Evolutionary conservation across 2,797 vertebrate genomes (phyloP).

Genomic region (Ispidina lecontei): DNA sequence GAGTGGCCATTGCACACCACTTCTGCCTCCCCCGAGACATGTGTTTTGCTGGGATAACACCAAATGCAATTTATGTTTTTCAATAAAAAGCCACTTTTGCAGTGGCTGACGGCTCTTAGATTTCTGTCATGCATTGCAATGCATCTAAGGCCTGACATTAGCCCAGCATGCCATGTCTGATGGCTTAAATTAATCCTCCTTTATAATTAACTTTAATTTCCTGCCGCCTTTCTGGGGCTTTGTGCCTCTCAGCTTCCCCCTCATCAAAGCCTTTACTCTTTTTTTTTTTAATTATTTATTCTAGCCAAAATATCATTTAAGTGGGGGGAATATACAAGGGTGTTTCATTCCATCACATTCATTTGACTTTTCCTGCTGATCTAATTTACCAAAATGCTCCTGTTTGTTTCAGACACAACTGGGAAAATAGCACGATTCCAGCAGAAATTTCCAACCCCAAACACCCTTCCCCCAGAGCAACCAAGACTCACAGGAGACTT

Average conservation of each 20-base stretch:
- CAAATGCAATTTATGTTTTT: constrained; percentile 52
- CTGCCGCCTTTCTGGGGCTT: constrained; percentile 67
- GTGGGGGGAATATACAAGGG: background rate
- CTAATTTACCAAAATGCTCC: constrained; percentile 33
- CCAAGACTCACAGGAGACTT: background rate
- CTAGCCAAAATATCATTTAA: constrained; percentile 65
- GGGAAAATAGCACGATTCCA: constrained; percentile 31
- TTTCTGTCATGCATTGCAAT: constrained; percentile 56
- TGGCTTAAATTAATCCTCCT: constrained; percentile 77
- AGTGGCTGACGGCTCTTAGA: constrained; percentile 14
- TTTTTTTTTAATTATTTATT: constrained; percentile 54
- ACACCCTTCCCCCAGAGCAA: background rate
- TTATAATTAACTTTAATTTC: constrained; percentile 79
- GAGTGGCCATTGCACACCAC: background rate
- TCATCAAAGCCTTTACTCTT: constrained; percentile 50
- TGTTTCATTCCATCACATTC: constrained; percentile 46
- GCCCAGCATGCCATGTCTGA: constrained; percentile 73
- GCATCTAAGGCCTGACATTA: constrained; percentile 72
- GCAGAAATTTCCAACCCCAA: background rate
- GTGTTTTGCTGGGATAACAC: constrained; percentile 46
- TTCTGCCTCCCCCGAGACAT: background rate
- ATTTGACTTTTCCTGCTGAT: constrained; percentile 58
- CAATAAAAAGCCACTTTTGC: constrained; percentile 54
- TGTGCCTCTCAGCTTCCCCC: constrained; percentile 52
- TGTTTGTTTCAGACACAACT: constrained; percentile 39